phyloP scores from a whole-genome alignment of 92 coral and sea anemone species.

The Diadumene lineata region DNA sequence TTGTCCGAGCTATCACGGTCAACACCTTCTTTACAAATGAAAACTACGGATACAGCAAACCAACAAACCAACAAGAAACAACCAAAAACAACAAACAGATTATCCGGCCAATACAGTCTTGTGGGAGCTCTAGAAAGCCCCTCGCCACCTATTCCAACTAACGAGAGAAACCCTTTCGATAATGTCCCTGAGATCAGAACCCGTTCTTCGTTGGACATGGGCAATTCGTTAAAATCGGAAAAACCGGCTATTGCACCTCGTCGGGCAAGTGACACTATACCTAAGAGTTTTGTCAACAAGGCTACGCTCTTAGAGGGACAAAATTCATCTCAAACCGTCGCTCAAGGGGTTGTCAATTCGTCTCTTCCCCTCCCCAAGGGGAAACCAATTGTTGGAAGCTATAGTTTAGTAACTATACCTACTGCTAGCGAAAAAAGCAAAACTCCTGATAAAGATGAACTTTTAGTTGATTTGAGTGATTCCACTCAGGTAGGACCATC shows the following conservation, averaged over 20 bases:
- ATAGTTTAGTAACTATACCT: not conserved
- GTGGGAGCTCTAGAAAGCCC: conserved; percentile 35
- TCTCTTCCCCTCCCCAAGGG: not conserved
- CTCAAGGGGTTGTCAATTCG: not conserved
- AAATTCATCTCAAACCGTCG: not conserved
- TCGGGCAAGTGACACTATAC: conserved; percentile 19
- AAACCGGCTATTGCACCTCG: conserved; percentile 21
- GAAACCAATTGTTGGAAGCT: not conserved
- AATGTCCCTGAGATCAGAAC: not conserved
- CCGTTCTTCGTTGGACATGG: conserved; percentile 4
- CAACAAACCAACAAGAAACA: conserved; percentile 3
- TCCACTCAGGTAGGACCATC: not conserved
- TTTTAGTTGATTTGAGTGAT: not conserved
- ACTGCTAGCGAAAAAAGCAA: not conserved
- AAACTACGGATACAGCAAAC: not conserved
- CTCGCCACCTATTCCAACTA: not conserved
- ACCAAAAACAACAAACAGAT: not conserved
- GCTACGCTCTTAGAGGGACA: not conserved
- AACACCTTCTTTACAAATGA: not conserved
- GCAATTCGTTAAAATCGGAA: conserved; percentile 6
- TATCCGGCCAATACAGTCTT: conserved; percentile 41
- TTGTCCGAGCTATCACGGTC: conserved; percentile 16
- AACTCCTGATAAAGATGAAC: not conserved
- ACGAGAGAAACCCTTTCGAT: conserved; percentile 14
- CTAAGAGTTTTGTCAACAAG: not conserved